These are phyloP conservation scores for Lepetodrilus schrolli DNA, from an alignment of 2,888 invertebrate genomes.

Conservation along the genomic window DNA sequence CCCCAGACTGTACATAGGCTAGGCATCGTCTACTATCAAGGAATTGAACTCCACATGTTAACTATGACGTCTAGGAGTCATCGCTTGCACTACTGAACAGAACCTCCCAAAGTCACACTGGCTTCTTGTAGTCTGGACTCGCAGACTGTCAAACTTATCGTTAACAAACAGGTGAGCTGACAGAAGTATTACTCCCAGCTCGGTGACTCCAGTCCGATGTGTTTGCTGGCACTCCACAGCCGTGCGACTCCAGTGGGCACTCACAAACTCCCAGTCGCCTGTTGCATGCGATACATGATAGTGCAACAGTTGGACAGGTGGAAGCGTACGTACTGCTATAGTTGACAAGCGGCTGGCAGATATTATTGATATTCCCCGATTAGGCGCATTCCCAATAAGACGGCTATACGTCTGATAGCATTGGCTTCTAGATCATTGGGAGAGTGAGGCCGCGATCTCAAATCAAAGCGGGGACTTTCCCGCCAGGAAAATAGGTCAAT, in stretches of 20 bases:
- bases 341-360: neutral
- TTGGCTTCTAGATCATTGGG: neutral
- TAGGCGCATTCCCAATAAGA: neutral
- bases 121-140: too few relatives aligned
- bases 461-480: neutral
- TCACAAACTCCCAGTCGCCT: neutral
- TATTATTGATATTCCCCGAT: neutral
- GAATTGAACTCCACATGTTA: too few relatives aligned
- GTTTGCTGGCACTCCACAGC: too few relatives aligned
- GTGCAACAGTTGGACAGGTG: constrained; percentile 10
- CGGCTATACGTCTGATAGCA: neutral
- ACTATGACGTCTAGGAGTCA: too few relatives aligned
- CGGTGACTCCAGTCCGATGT: too few relatives aligned
- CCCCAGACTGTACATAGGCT: too few relatives aligned
- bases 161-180: too few relatives aligned
- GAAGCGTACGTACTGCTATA: neutral
- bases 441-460: neutral
- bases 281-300: neutral
- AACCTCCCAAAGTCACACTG: neutral
- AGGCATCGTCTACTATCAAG: too few relatives aligned
- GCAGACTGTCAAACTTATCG: too few relatives aligned
- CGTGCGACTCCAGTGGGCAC: neutral
- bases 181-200: too few relatives aligned
- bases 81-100: too few relatives aligned
- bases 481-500: neutral